Evolutionary conservation across 2,113 vertebrate species (phyloP).

Genomic region (Tyto alba): DNA sequence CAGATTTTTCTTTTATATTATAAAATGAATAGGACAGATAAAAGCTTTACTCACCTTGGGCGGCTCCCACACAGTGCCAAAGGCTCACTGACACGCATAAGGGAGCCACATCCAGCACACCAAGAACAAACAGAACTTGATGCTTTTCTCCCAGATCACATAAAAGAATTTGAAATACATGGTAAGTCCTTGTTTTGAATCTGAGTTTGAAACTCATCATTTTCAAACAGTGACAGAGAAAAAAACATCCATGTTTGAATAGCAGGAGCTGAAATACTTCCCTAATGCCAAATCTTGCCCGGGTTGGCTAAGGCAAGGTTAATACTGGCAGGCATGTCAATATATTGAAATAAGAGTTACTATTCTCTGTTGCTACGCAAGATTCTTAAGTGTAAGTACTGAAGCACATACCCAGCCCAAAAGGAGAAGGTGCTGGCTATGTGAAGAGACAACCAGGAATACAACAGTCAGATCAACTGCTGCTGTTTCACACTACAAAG

Average conservation of each 20-base stretch:
- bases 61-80: neutral
- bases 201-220: neutral
- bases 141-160: neutral
- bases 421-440: neutral
- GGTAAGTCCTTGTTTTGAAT: neutral
- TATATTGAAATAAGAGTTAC: neutral
- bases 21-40: neutral
- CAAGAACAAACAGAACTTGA: neutral
- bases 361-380: neutral
- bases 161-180: neutral
- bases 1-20: neutral
- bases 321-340: fast-evolving
- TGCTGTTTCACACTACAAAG: neutral
- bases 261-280: neutral
- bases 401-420: neutral
- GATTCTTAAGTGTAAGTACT: neutral
- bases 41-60: neutral
- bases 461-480: fast-evolving
- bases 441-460: neutral
- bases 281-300: neutral
- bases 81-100: neutral
- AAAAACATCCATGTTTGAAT: neutral
- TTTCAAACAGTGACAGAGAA: neutral
- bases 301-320: neutral
- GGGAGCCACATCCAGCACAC: neutral